These are phyloP conservation scores for Ammospiza caudacuta DNA, from an alignment of 2,113 vertebrate genomes.

Conservation along the genomic window DNA sequence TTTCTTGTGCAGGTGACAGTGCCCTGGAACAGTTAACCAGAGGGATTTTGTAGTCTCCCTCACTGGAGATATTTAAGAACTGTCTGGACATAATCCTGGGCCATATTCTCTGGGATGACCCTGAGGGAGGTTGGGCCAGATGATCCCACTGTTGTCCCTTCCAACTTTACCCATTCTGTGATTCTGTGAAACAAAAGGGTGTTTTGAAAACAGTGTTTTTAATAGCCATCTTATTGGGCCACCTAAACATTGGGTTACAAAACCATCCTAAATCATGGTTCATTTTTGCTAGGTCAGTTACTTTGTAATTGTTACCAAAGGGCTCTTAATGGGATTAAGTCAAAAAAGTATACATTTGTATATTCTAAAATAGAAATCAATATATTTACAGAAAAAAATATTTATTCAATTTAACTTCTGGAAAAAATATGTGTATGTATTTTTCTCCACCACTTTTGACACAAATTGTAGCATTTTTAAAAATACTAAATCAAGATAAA, in stretches of 20 bases:
- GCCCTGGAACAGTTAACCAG: background rate
- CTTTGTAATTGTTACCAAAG: background rate
- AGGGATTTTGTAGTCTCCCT: background rate
- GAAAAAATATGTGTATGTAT: background rate
- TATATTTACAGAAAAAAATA: background rate
- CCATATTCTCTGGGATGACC: background rate
- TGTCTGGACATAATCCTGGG: background rate
- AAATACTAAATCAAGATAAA: background rate
- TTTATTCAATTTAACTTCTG: background rate
- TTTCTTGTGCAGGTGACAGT: background rate
- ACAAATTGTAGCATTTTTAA: background rate
- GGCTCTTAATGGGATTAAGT: background rate
- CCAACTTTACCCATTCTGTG: background rate
- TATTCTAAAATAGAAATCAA: background rate
- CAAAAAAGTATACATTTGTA: background rate
- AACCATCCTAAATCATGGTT: background rate
- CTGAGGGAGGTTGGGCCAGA: background rate
- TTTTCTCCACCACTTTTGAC: background rate
- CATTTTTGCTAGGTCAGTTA: background rate
- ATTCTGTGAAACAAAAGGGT: background rate
- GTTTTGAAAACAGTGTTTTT: background rate
- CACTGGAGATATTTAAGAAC: accelerated
- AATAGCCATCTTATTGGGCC: background rate
- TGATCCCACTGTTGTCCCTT: background rate
- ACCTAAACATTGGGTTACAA: background rate